These are phyloP conservation scores for Scaptomyza cyrtandrae DNA, from an alignment of 2,888 invertebrate genomes.

Conservation along the genomic window DNA sequence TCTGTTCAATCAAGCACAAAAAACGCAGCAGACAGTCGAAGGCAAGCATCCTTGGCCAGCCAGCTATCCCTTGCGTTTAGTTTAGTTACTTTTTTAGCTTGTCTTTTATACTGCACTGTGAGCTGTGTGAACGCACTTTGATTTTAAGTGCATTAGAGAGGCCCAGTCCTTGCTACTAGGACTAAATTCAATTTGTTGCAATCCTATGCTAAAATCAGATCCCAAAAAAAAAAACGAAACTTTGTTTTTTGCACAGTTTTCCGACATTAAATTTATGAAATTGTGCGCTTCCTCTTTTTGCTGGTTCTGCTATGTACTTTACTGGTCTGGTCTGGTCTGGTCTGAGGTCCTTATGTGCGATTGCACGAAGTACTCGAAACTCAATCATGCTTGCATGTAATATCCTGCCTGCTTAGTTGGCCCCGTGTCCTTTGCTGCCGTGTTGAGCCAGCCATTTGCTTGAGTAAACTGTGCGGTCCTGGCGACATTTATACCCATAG, in stretches of 20 bases:
- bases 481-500: conserved; percentile 71
- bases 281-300: conserved; percentile 69
- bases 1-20: conserved; percentile 81
- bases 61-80: conserved; percentile 39
- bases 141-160: conserved; percentile 84
- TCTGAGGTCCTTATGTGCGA: conserved; percentile 21
- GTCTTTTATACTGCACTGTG: conserved; percentile 35
- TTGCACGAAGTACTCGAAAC: conserved; percentile 63
- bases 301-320: neutral
- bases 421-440: conserved; percentile 48
- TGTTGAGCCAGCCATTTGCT: conserved; percentile 80
- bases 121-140: conserved; percentile 78
- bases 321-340: neutral
- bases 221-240: conserved; percentile 46
- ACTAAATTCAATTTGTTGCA: conserved; percentile 81
- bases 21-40: conserved; percentile 57
- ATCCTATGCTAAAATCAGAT: conserved; percentile 75
- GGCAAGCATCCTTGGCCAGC: conserved; percentile 39
- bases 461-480: conserved; percentile 73
- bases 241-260: conserved; percentile 55
- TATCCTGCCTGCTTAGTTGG: conserved; percentile 67
- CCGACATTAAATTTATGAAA: conserved; percentile 78
- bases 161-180: conserved; percentile 59
- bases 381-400: conserved; percentile 80
- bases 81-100: conserved; percentile 29